Base-by-base conservation (phyloP, 2,113 vertebrate species). In the Silurus meridionalis region DNA sequence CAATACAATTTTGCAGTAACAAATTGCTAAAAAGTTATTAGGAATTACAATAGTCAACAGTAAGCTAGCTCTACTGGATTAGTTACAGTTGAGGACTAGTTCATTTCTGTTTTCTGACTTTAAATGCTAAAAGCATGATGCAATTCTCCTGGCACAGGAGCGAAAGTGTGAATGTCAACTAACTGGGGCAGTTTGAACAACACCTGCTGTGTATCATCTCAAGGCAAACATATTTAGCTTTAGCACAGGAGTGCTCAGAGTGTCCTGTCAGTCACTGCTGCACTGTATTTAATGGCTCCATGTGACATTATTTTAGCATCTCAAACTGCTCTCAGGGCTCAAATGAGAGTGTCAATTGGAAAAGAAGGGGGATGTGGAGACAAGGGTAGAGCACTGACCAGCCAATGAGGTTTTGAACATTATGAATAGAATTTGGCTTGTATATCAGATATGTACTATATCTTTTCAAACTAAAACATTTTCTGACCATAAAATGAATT, bases 331-430 rank as follows among this genome's bases (percentile, higher is more conserved):
- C 58, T 50, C 55, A 60, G 78, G 57, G 25, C 52, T 74, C 21
- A 61, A 58, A 66, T 57, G 66, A 86, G 64, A 86, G 83, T 77
- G 23, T 77, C 74, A 78, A 25, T 5, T 13, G 52, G 46, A 48
- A 81, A 55, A 61, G 53, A 71, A 52, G 50, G 52, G 23, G 74
- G 71, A 55, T 46, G 6, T 72, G 9, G 17, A 28, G 69, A 84
- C 19, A 21, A 52, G n/a, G 48, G 58, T 23, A 28, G 46, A 28
- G 15, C 58, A n/a, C 52, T 58, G 9, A 72, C 28, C 46, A 64
- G 48, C 19, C 46, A 55, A 21, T 17, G 8, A 63, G 48, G 58
- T 19, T 63, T 78, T 37, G 37, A n/a, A 63, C n/a, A 85, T 72
- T 48, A 46, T 61, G 53, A 55, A 57, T 78, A 57, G 8, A 28